Percentiles rank a stretch among this genome's conserved stretches.
Evolutionary conservation across 2,797 vertebrate species (phyloP).

Genomic region (Alauda arvensis): DNA sequence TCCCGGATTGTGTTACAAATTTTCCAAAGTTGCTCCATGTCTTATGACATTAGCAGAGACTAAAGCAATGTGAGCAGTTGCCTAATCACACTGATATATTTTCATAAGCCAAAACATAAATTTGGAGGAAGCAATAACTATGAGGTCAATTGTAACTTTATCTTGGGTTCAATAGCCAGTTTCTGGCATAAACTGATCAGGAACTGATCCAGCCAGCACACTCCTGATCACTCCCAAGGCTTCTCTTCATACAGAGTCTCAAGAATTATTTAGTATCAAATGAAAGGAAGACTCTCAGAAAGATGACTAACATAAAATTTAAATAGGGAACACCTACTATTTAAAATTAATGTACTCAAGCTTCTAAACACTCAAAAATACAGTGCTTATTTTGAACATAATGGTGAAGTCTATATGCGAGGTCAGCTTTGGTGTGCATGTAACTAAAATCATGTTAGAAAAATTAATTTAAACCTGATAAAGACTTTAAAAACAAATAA

Average conservation of each 20-base stretch:
- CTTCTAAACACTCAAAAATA: background rate
- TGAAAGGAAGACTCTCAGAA: background rate
- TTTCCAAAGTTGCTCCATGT: background rate
- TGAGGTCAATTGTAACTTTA: background rate
- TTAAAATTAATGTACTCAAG: background rate
- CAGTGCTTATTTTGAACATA: background rate
- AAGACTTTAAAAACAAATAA: background rate
- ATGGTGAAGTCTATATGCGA: background rate
- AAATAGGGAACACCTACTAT: background rate
- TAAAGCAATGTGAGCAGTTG: background rate
- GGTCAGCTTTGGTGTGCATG: background rate
- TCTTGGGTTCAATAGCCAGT: background rate
- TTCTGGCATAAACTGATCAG: background rate
- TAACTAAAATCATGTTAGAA: background rate
- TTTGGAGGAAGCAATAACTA: background rate
- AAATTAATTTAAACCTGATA: background rate
- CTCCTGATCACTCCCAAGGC: background rate
- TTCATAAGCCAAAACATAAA: background rate
- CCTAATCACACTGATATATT: background rate
- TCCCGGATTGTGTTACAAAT: background rate
- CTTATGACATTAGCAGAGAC: background rate
- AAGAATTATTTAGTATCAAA: background rate
- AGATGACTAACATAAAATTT: background rate
- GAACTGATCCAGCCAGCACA: background rate
- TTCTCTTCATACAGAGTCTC: background rate